phyloP scores from a whole-genome alignment of 2,888 invertebrate species.

The Macrophya annulata region DNA sequence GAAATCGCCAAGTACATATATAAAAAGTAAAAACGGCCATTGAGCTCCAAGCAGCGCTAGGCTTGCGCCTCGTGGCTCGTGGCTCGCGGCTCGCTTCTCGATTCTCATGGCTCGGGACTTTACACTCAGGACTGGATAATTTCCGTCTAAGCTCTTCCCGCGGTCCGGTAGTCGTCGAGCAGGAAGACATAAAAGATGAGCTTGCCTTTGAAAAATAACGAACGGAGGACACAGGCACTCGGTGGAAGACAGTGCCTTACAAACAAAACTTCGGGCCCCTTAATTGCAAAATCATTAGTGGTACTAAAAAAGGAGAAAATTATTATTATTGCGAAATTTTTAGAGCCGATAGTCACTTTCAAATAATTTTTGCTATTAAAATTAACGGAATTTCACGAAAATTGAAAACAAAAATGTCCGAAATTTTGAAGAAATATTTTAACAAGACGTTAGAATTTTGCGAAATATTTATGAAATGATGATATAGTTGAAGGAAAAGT shows the following conservation, averaged over 20 bases:
- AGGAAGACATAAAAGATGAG: slow-evolving; percentile 39
- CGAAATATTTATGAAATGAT: too few relatives aligned
- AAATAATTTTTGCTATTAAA: not conserved
- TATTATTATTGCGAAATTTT: not conserved
- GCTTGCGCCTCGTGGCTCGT: not conserved
- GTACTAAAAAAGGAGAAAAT: not conserved
- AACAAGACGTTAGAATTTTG: too few relatives aligned
- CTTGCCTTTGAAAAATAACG: slow-evolving; percentile 32
- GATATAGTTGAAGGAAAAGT: too few relatives aligned
- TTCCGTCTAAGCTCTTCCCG: slow-evolving; percentile 14
- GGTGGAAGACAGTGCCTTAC: not conserved
- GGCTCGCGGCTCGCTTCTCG: not conserved
- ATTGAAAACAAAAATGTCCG: not conserved
- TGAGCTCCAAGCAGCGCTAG: not conserved
- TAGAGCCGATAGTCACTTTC: not conserved
- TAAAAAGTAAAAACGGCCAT: slow-evolving; percentile 36
- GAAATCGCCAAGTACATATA: slow-evolving; percentile 20
- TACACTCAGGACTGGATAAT: slow-evolving; percentile 1
- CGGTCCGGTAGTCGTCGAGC: not conserved
- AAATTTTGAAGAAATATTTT: not conserved
- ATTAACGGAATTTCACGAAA: not conserved
- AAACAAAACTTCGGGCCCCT: not conserved
- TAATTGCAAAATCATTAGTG: not conserved
- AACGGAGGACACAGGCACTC: not conserved
- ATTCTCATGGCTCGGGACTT: not conserved